Conservation (phyloP, 2,888 invertebrate species). For the Eucera pruinosa region DNA sequence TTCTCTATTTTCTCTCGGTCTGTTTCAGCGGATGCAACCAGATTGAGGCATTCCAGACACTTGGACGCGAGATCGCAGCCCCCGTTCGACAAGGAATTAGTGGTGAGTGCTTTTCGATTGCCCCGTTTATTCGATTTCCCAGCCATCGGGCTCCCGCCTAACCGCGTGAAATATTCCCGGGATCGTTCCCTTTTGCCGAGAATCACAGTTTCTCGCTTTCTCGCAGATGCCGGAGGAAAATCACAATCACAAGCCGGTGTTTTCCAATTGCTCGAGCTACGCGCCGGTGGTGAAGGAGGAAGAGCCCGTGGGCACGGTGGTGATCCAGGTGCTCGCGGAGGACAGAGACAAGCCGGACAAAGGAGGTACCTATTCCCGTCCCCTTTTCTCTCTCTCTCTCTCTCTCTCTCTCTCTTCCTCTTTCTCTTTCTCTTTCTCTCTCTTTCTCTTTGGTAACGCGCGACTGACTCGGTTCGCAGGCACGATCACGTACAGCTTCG, state of each 20-base stretch:
- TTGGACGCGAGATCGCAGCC: slow-evolving; percentile 76
- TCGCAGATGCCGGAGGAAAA: slow-evolving; percentile 74
- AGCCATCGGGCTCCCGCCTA: no score
- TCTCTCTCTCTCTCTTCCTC: no score
- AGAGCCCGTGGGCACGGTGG: slow-evolving; percentile 89
- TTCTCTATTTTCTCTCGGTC: slow-evolving; percentile 48
- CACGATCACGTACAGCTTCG: slow-evolving; percentile 93
- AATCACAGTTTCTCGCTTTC: not conserved
- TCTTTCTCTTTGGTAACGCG: no score
- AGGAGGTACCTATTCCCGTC: slow-evolving; percentile 85
- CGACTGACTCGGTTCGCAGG: no score
- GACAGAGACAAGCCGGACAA: slow-evolving; percentile 91
- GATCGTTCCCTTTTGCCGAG: no score
- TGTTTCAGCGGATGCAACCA: slow-evolving; percentile 79
- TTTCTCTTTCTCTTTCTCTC: no score
- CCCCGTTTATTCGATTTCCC: slow-evolving; percentile 37
- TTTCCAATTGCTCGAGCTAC: slow-evolving; percentile 93
- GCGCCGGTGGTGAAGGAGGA: slow-evolving; percentile 93
- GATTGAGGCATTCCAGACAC: slow-evolving; percentile 83
- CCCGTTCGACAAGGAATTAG: slow-evolving; percentile 73
- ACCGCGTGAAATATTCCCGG: no score
- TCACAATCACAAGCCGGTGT: slow-evolving; percentile 94
- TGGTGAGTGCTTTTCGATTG: slow-evolving; percentile 77
- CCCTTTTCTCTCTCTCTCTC: not conserved
- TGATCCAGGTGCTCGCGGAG: slow-evolving; percentile 90